Evolutionary conservation across 2,888 invertebrate genomes (phyloP), one percentile per base, ranked within the genome.

Genomic region (Aspidiotus destructor): DNA sequence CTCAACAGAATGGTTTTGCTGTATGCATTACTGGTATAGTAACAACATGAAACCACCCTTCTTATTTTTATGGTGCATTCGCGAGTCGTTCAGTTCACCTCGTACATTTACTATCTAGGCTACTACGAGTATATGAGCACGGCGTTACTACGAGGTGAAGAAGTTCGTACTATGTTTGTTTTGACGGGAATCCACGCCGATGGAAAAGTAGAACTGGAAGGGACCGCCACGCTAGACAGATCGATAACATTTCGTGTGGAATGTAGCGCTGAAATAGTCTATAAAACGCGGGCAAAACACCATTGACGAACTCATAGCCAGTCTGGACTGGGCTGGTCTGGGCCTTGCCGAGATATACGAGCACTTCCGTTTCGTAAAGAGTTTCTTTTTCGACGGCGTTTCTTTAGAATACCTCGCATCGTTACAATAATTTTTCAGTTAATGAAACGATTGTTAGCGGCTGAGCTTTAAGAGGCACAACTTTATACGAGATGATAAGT

Each of bases 161-260:
- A 17, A 53, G 15, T 63, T 53, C 40, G 54, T 63, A 53, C 63
- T 15, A 41, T 63, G 63, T 63, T 63, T 63, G 63, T 63, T 63
- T 63, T 63, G 63, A 63, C 63, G 63, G 63, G 63, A 63, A 63
- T 63, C 54, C 52, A 63, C 63, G 63, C 63, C 54, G 40, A 54
- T 54, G 63, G 63, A 63, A 54, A 63, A 63, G 63, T 63, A 63
- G 54, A 63, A 63, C 63, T 63, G 63, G 63, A 63, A 63, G 63
- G 63, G 63, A 63, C 63, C 41, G 40, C 63, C 28, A 28, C 28
- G 28, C 28, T 63, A 63, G 63, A 63, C 63, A 52, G 63, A 63
- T 63, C 63, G 41, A 63, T 63, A 63, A 41, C 54, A 15, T n/a
- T 15, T 52, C 52, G 62, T 63, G 28, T 28, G 53, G 54, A 53